Conservation (phyloP, 2,797 vertebrate species). For the Tragelaphus oryx region DNA sequence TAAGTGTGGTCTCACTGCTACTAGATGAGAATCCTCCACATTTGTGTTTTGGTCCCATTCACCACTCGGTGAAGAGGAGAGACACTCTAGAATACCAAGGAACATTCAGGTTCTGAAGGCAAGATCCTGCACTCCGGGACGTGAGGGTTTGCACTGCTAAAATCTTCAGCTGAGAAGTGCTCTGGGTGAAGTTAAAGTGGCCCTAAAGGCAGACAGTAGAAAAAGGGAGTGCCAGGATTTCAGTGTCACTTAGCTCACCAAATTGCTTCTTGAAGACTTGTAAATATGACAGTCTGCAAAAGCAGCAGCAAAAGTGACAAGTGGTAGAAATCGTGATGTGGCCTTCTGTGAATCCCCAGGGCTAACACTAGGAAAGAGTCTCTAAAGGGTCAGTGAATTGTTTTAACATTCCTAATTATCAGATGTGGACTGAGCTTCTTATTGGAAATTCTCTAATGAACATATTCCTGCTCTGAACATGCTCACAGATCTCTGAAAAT, state of each 20-base stretch:
- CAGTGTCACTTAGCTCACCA: not conserved
- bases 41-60: not conserved
- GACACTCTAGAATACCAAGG: not conserved
- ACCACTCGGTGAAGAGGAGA: not conserved
- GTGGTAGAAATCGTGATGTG: not conserved
- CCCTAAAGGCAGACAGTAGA: not conserved
- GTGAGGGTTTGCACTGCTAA: not conserved
- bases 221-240: not conserved
- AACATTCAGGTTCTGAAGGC: not conserved
- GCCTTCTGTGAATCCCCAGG: conserved; percentile 14
- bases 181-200: not conserved
- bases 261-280: not conserved
- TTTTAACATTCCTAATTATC: conserved; percentile 46
- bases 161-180: not conserved
- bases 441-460: conserved; percentile 53
- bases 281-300: conserved; percentile 35
- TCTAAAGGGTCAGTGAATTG: not conserved
- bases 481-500: conserved; percentile 56
- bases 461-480: conserved; percentile 24
- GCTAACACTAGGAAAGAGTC: not conserved
- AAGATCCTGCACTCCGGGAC: not conserved
- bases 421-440: not conserved
- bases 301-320: conserved; percentile 1
- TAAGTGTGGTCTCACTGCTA: not conserved
- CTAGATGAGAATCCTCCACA: not conserved